Evolutionary conservation across 2,888 invertebrate genomes (phyloP), one percentile per base, ranked within the genome.

Genomic region (Dryobota labecula): DNA sequence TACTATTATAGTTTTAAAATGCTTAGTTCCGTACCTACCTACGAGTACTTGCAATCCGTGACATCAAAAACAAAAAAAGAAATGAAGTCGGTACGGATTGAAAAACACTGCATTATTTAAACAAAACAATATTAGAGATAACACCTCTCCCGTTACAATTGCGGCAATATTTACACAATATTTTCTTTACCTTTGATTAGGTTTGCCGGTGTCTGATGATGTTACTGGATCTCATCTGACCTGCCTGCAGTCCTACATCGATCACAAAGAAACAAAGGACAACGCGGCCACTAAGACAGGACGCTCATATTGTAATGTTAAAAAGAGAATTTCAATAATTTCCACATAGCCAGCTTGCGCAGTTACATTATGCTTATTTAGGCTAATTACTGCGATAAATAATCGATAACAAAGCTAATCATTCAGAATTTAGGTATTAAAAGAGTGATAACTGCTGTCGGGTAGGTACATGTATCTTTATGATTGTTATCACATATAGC

Each of bases 401-500:
- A 73, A 69, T 82, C 43, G 80, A 77, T 80, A 73, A 30, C 43
- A 49, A 71, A 65, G 61, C 61, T 84, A 72, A 80, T 82, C 64
- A 61, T 67, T 58, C 53, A 67, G 47, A 72, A 78, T 56, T 67
- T 60, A 76, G 65, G 78, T 70, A 73, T 76, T 61, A 73, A 73
- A 73, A 70, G 33, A 76, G 65, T 68, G 84, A 85, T 85, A 84
- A 80, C 62, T 73, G 76, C 9, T 33, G 53, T 45, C 56, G 53
- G 68, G 58, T 62, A 65, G 68, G 58, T 62, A 65, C 27, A 64
- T 66, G 60, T 85, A 85, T 79, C 82, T 84, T 76, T 76, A 82
- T 64, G 73, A 77, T 84, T 83, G 82, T 81, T 86, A 87, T 85
- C 87, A 83, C 33, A 70, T 73, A 80, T 66, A 58, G 78, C 78